Evolutionary conservation across 2,888 invertebrate species (phyloP).

Genomic region (Tupiocoris notatus): DNA sequence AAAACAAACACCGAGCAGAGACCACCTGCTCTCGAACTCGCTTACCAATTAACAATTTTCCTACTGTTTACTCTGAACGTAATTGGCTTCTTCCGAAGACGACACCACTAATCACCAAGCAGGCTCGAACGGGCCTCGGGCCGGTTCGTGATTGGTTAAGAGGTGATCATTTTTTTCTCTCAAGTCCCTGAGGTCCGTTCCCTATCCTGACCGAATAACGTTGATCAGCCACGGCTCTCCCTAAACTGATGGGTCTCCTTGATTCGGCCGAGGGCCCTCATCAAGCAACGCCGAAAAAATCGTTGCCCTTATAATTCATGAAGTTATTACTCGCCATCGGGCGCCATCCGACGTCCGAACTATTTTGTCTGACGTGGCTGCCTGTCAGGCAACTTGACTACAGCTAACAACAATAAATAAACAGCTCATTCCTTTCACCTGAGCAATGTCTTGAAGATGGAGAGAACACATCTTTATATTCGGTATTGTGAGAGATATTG

Average conservation of each 20-base stretch:
- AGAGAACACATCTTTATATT: too few species aligned
- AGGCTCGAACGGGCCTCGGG: not conserved
- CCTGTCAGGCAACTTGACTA: too few species aligned
- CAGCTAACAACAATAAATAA: too few species aligned
- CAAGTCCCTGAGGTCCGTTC: not conserved
- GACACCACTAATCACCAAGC: conserved; percentile 34
- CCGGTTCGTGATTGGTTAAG: conserved; percentile 18
- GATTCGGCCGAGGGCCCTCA: not conserved
- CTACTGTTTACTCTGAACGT: conserved; percentile 38
- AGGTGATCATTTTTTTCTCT: not conserved
- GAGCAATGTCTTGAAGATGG: too few species aligned
- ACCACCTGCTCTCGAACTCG: conserved; percentile 21
- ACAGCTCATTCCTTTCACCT: too few species aligned
- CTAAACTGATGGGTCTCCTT: not conserved
- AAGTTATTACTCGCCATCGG: too few species aligned
- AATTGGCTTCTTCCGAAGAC: conserved; percentile 36
- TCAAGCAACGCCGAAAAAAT: not conserved
- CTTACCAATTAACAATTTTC: conserved; percentile 39
- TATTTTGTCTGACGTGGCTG: too few species aligned
- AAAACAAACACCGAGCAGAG: conserved; percentile 31
- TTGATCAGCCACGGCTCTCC: too few species aligned
- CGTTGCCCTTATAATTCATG: not conserved
- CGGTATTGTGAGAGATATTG: too few species aligned
- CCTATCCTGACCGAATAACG: not conserved
- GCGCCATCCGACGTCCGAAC: too few species aligned